Evolutionary conservation across 2,888 invertebrate species (phyloP).

Genomic region (Drosophila merina): DNA sequence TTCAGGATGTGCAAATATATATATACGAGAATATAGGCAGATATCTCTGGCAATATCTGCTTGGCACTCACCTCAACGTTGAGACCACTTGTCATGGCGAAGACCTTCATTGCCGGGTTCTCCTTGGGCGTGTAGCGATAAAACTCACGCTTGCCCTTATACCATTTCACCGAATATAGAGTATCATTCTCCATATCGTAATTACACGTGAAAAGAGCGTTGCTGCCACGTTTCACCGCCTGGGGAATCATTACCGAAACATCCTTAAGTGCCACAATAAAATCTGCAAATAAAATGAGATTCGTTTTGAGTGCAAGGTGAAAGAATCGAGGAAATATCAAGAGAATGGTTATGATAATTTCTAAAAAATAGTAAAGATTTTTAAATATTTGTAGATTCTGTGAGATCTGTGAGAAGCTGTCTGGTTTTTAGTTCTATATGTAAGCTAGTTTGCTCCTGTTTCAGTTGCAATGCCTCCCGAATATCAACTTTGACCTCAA

Average conservation of each 20-base stretch:
- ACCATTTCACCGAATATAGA: constrained; percentile 95
- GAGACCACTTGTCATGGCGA: constrained; percentile 87
- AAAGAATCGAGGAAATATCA: constrained; percentile 3
- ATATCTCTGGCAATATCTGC: constrained; percentile 10
- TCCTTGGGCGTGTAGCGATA: constrained; percentile 92
- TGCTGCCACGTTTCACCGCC: constrained; percentile 88
- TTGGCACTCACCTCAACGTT: constrained; percentile 90
- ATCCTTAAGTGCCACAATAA: constrained; percentile 85
- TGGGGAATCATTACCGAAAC: constrained; percentile 88
- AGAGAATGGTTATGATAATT: background rate
- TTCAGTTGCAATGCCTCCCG: constrained; percentile 18
- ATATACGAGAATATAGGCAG: constrained; percentile 6
- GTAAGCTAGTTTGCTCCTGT: background rate
- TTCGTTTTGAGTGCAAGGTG: constrained; percentile 18
- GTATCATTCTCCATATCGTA: constrained; percentile 92
- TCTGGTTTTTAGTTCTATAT: background rate
- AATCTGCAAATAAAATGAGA: constrained; percentile 75
- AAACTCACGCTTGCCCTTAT: constrained; percentile 92
- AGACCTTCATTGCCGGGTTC: constrained; percentile 88
- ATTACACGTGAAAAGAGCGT: constrained; percentile 88
- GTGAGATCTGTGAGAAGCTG: background rate
- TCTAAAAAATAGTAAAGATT: background rate
- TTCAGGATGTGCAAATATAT: background rate
- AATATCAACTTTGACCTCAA: constrained; percentile 32
- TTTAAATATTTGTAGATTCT: too few relatives aligned